Evolutionary conservation across 2,113 vertebrate genomes (phyloP).

Genomic region (Carollia perspicillata): DNA sequence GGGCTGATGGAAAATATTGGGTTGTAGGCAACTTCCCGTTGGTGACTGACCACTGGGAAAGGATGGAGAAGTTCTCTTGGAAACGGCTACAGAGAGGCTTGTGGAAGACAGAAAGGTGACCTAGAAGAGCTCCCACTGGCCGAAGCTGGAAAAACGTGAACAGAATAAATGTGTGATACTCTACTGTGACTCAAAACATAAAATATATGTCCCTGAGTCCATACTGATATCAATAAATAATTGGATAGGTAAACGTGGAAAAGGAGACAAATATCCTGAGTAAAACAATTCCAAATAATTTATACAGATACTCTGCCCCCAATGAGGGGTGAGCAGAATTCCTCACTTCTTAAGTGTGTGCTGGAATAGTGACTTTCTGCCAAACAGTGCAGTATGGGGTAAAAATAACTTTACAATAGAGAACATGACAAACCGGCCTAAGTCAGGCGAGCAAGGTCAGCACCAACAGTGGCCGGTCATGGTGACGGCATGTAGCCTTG

Average conservation of each 20-base stretch:
- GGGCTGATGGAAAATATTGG: background rate
- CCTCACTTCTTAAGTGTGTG: background rate
- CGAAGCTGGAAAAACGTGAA: background rate
- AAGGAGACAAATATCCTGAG: background rate
- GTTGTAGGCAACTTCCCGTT: background rate
- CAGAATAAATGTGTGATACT: background rate
- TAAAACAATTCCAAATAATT: background rate
- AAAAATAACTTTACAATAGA: background rate
- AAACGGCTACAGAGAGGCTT: background rate
- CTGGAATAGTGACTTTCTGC: background rate
- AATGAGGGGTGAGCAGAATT: background rate
- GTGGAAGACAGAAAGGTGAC: background rate
- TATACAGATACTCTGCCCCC: background rate
- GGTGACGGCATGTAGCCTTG: accelerated
- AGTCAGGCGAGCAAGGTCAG: background rate
- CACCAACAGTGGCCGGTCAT: background rate
- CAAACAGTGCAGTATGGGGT: background rate
- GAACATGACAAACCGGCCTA: background rate
- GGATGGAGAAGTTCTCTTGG: background rate
- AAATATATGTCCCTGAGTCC: background rate
- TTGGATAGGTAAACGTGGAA: background rate
- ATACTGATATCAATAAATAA: background rate
- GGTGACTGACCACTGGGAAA: background rate
- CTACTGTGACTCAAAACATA: background rate
- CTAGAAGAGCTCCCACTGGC: background rate